phyloP scores from a whole-genome alignment of 2,888 invertebrate genomes.

The Ashinkailepas kermadecensis region DNA sequence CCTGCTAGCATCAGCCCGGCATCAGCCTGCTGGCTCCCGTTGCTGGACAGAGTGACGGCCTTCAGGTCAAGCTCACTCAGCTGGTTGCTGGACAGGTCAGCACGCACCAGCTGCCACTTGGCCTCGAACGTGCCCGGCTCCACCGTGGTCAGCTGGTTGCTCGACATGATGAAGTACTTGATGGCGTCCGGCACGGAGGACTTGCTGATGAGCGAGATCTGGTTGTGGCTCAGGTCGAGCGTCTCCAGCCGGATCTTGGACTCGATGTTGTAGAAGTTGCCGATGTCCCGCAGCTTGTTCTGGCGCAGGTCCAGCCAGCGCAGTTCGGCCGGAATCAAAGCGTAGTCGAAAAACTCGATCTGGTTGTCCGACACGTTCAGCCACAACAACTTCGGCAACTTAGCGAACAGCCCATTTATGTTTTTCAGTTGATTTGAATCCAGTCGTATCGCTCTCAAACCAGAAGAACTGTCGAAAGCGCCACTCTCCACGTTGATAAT shows the following conservation, averaged over 20 bases:
- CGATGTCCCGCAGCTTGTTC: conserved; percentile 70
- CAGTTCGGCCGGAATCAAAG: conserved; percentile 68
- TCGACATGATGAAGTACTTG: conserved; percentile 68
- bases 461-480: conserved; percentile 68
- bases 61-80: conserved; percentile 83
- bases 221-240: conserved; percentile 84
- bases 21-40: conserved; percentile 43
- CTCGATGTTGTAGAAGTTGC: conserved; percentile 44
- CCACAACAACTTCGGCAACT: conserved; percentile 75
- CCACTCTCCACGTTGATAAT: conserved; percentile 59
- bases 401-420: conserved; percentile 72
- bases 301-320: conserved; percentile 86
- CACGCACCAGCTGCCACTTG: conserved; percentile 78
- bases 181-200: conserved; percentile 73
- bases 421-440: conserved; percentile 77
- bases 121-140: conserved; percentile 83
- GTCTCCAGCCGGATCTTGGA: conserved; percentile 67
- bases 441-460: conserved; percentile 74
- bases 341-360: conserved; percentile 80
- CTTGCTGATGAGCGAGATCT: conserved; percentile 54
- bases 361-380: conserved; percentile 86
- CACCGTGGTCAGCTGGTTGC: conserved; percentile 45
- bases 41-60: conserved; percentile 60
- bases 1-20: conserved; percentile 89
- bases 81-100: conserved; percentile 87